Evolutionary conservation across 2,113 vertebrate species (phyloP).

Genomic region (Oceanites oceanicus): DNA sequence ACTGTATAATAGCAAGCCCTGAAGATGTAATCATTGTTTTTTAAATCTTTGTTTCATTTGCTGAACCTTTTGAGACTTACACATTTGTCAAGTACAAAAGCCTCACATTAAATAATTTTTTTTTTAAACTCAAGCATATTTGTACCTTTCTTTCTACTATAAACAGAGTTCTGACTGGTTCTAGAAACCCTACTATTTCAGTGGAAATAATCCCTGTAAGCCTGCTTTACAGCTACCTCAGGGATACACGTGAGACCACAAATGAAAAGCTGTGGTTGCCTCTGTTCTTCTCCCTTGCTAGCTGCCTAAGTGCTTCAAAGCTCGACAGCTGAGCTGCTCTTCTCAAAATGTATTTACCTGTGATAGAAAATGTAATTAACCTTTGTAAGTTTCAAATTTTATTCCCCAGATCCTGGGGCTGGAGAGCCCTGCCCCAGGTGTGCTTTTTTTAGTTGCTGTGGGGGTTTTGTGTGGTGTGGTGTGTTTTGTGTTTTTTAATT

Average conservation of each 20-base stretch:
- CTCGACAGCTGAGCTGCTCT: background rate
- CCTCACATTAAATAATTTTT: slow-evolving; percentile 46
- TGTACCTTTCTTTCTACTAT: background rate
- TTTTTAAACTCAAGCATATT: slow-evolving; percentile 18
- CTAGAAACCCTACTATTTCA: rapidly evolving
- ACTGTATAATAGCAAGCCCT: background rate
- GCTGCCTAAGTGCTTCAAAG: background rate
- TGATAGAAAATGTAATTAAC: rapidly evolving
- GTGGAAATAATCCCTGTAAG: rapidly evolving
- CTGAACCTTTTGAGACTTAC: background rate
- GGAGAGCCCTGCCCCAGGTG: background rate
- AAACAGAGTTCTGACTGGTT: background rate
- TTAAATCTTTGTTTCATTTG: background rate
- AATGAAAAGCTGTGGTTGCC: background rate
- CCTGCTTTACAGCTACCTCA: rapidly evolving
- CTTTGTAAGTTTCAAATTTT: rapidly evolving
- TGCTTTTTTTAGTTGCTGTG: no score
- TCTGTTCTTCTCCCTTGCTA: background rate
- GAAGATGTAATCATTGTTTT: background rate
- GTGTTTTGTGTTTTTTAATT: no score
- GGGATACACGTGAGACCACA: rapidly evolving
- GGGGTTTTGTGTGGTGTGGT: background rate
- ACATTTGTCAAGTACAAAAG: background rate
- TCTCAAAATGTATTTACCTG: background rate
- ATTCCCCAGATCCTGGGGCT: background rate